Evolutionary conservation across 2,113 vertebrate genomes (phyloP).

Genomic region (Aythya baeri): DNA sequence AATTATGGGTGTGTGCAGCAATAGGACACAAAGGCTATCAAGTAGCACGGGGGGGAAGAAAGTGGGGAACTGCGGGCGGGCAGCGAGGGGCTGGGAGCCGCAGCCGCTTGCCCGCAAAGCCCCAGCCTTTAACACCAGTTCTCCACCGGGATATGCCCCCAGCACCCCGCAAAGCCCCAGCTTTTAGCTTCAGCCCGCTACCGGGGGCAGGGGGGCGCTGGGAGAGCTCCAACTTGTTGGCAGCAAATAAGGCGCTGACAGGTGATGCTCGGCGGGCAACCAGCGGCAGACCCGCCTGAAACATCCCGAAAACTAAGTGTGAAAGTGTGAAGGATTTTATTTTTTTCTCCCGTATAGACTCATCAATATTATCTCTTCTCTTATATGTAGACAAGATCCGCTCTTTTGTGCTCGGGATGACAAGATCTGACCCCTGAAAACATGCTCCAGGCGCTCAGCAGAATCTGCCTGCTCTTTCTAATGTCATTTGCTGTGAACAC

Average conservation of each 20-base stretch:
- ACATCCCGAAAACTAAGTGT: not conserved
- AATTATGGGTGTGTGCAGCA: slow-evolving; percentile 80
- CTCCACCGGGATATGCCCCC: not conserved
- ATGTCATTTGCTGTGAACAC: not conserved
- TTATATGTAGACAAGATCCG: not conserved
- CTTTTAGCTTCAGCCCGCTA: too few species aligned
- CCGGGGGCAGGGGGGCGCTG: not conserved
- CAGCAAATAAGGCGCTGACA: not conserved
- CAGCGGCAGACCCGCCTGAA: not conserved
- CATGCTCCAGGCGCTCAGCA: not conserved
- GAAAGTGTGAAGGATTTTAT: not conserved
- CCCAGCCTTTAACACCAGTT: too few species aligned
- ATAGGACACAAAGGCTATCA: slow-evolving; percentile 66
- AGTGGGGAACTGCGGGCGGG: not conserved
- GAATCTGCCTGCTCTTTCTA: not conserved
- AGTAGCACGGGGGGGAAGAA: slow-evolving; percentile 4
- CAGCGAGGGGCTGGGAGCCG: not conserved
- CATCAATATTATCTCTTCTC: not conserved
- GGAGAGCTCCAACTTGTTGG: slow-evolving; percentile 22
- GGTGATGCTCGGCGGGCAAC: not conserved
- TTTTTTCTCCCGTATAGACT: too few species aligned
- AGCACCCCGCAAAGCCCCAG: too few species aligned
- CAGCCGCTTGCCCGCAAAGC: too few species aligned
- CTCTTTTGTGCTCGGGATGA: not conserved
- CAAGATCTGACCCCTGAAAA: slow-evolving; percentile 17